Evolutionary conservation across 2,888 invertebrate species (phyloP).

Genomic region (Orthosia gracilis): DNA sequence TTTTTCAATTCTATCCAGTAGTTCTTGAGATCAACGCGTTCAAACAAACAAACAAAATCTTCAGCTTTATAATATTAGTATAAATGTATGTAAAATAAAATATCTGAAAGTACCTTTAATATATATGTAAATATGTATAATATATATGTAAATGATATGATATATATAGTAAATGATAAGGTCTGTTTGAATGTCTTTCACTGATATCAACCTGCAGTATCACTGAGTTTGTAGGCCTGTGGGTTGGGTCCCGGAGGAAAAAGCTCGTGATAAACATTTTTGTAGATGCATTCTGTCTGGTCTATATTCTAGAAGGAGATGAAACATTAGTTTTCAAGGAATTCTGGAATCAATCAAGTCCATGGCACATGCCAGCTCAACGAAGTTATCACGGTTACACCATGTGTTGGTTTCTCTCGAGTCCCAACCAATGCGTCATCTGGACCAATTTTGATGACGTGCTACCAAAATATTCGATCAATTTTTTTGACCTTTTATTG

Average conservation of each 20-base stretch:
- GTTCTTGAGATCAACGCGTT: too few species aligned
- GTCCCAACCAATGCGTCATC: slow-evolving; percentile 66
- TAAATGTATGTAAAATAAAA: too few species aligned
- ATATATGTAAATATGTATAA: too few species aligned
- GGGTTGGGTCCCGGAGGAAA: background rate
- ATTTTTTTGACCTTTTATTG: slow-evolving; percentile 66
- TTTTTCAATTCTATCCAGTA: too few species aligned
- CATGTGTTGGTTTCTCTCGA: slow-evolving; percentile 35
- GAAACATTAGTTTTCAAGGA: slow-evolving; percentile 30
- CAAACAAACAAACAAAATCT: too few species aligned
- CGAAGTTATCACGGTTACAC: slow-evolving; percentile 5
- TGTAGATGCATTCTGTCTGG: background rate
- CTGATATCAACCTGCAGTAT: too few species aligned
- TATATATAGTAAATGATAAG: too few species aligned
- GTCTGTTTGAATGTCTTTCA: too few species aligned
- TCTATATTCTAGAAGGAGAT: background rate
- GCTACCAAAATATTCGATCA: slow-evolving; percentile 50
- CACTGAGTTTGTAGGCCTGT: background rate
- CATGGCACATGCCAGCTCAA: slow-evolving; percentile 19
- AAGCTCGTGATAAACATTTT: background rate
- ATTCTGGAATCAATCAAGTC: slow-evolving; percentile 7
- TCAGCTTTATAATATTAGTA: too few species aligned
- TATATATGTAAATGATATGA: too few species aligned
- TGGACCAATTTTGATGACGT: slow-evolving; percentile 66
- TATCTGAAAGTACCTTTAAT: too few species aligned